Percentiles rank a stretch among this genome's conserved stretches.
These are phyloP conservation scores for Allophyes oxyacanthae DNA, from an alignment of 2,888 invertebrate genomes.

Conservation along the genomic window DNA sequence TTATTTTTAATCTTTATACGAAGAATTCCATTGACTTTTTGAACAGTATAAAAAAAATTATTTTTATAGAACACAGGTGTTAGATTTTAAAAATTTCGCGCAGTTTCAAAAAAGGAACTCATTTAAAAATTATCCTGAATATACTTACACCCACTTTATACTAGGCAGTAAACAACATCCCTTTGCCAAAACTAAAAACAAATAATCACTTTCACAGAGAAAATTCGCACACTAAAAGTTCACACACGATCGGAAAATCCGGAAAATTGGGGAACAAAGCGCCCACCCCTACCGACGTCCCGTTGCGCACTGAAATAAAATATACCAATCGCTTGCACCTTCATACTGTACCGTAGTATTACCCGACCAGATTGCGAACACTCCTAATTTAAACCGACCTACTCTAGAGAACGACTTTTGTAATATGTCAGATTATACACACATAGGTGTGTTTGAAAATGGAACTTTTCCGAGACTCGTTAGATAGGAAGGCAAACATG, in stretches of 20 bases:
- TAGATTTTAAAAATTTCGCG: too few relatives aligned
- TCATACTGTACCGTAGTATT: conserved; percentile 81
- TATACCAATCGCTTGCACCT: conserved; percentile 65
- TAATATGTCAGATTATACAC: conserved; percentile 52
- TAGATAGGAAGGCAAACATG: conserved; percentile 64
- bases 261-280: conserved; percentile 57
- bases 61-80: too few relatives aligned
- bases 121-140: background rate
- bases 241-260: conserved; percentile 64
- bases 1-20: too few relatives aligned
- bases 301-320: conserved; percentile 76
- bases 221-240: conserved; percentile 67
- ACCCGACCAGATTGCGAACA: conserved; percentile 58
- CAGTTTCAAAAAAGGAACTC: too few relatives aligned
- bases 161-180: conserved; percentile 45
- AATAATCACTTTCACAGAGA: conserved; percentile 52
- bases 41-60: too few relatives aligned
- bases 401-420: conserved; percentile 31
- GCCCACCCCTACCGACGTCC: conserved; percentile 60
- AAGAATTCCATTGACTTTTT: too few relatives aligned
- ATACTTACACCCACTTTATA: conserved; percentile 42
- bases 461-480: conserved; percentile 66
- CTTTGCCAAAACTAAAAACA: conserved; percentile 51
- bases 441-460: conserved; percentile 56
- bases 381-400: conserved; percentile 26